Conservation (phyloP, 2,113 vertebrate species). For the Megaceryle maxima region DNA sequence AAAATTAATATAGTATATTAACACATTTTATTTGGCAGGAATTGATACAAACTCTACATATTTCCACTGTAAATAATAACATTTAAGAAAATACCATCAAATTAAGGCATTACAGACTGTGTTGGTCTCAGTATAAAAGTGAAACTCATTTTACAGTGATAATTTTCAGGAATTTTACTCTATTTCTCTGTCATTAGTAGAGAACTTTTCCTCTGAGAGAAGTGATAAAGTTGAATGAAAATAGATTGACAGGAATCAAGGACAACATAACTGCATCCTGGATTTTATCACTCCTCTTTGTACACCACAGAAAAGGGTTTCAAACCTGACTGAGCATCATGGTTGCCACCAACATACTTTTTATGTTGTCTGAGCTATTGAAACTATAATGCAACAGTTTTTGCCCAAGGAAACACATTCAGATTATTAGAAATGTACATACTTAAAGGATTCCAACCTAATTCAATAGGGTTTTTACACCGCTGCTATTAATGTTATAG, state of each 20-base stretch:
- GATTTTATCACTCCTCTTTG: neutral
- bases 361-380: neutral
- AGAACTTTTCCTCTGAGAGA: neutral
- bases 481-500: neutral
- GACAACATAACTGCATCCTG: neutral
- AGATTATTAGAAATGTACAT: neutral
- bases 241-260: neutral
- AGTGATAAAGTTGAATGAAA: neutral
- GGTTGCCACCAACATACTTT: neutral
- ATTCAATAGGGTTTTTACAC: neutral
- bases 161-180: neutral
- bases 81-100: neutral
- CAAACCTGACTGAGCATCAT: neutral
- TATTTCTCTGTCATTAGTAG: neutral
- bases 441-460: neutral
- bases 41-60: neutral
- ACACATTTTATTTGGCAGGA: neutral
- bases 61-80: neutral
- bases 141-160: neutral
- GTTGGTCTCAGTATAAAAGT: neutral
- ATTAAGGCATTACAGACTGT: neutral
- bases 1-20: neutral
- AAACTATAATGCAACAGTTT: neutral
- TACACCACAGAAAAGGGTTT: neutral
- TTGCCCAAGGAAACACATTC: neutral